Evolutionary conservation across 2,888 invertebrate genomes (phyloP).

Genomic region (Harpalus rubripes): DNA sequence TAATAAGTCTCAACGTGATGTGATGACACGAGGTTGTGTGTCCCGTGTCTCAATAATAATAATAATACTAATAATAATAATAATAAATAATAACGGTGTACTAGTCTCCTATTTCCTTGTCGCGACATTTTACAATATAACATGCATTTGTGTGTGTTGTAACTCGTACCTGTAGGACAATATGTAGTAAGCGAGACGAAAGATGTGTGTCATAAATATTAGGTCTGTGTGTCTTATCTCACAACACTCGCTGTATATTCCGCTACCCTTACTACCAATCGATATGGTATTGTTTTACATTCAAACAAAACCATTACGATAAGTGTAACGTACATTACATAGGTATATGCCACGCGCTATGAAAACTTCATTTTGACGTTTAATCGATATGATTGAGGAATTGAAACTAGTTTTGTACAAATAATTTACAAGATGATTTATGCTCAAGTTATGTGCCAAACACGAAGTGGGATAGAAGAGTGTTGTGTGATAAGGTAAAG

Average conservation of each 20-base stretch:
- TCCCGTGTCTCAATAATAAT: constrained; percentile 53
- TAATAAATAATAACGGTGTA: constrained; percentile 54
- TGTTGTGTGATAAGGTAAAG: not conserved
- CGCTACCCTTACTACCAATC: constrained; percentile 31
- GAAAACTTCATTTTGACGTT: constrained; percentile 33
- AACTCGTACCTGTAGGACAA: constrained; percentile 55
- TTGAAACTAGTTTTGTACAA: constrained; percentile 47
- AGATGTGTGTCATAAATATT: constrained; percentile 55
- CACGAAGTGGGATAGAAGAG: not conserved
- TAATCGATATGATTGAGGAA: constrained; percentile 43
- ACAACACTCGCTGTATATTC: constrained; percentile 19
- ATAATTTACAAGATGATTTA: constrained; percentile 48
- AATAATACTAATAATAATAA: not conserved
- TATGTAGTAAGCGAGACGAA: constrained; percentile 44
- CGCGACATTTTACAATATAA: constrained; percentile 50
- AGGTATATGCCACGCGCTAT: not conserved
- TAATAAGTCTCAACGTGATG: constrained; percentile 55
- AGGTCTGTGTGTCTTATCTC: constrained; percentile 36
- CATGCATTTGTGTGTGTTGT: constrained; percentile 55
- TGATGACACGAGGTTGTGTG: constrained; percentile 54
- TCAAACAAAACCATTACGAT: constrained; percentile 29
- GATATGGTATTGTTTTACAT: constrained; percentile 23
- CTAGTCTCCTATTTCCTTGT: constrained; percentile 55
- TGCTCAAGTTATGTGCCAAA: constrained; percentile 52
- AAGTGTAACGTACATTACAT: constrained; percentile 2